These are phyloP conservation scores for Allenopithecus nigroviridis DNA, from an alignment of 2,797 vertebrate genomes.

Conservation along the genomic window DNA sequence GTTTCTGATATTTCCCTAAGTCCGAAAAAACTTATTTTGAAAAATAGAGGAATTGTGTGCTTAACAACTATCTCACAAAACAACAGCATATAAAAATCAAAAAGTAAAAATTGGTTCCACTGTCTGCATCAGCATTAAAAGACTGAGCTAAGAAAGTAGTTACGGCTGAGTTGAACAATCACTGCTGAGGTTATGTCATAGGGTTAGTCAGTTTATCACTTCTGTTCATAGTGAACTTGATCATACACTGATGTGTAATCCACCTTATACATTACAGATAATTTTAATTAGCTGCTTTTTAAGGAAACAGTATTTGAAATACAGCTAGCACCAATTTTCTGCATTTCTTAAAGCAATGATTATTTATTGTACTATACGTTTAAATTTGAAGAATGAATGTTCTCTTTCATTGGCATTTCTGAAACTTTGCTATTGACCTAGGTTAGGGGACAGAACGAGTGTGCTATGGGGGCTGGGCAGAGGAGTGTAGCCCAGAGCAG, in stretches of 20 bases:
- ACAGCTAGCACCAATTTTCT: background rate
- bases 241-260: slow-evolving; percentile 51
- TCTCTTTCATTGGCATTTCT: background rate
- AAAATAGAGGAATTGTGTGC: slow-evolving; percentile 1
- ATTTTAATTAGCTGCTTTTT: slow-evolving; percentile 62
- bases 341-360: slow-evolving; percentile 22
- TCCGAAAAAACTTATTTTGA: slow-evolving; percentile 16
- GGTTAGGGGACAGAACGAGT: background rate
- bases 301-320: slow-evolving; percentile 25
- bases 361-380: background rate
- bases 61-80: background rate
- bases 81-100: background rate
- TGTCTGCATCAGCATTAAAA: background rate
- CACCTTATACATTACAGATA: slow-evolving; percentile 56
- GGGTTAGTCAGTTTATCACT: slow-evolving; percentile 40
- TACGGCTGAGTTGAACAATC: background rate
- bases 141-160: background rate
- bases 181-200: background rate
- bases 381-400: background rate
- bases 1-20: background rate
- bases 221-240: slow-evolving; percentile 42
- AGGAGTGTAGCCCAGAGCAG: background rate
- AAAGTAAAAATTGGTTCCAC: background rate
- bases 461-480: background rate
- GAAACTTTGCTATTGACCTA: background rate